These are phyloP conservation scores for Heliconius congener DNA, from an alignment of 1,140 invertebrate species.

Conservation along the genomic window DNA sequence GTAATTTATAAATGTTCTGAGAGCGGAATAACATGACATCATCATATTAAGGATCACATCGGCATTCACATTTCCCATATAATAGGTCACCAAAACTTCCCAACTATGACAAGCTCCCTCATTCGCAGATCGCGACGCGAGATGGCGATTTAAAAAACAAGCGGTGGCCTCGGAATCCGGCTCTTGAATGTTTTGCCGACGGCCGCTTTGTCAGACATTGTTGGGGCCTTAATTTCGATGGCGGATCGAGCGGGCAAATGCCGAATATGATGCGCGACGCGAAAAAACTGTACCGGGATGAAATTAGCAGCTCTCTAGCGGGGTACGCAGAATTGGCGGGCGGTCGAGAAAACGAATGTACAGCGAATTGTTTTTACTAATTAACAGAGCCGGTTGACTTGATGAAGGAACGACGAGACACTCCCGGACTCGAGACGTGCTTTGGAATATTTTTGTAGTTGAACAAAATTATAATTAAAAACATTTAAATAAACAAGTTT, in stretches of 20 bases:
- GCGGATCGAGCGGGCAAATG: constrained; percentile 76
- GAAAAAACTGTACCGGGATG: constrained; percentile 76
- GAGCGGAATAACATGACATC: constrained; percentile 23
- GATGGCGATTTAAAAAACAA: constrained; percentile 73
- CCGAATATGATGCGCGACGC: constrained; percentile 79
- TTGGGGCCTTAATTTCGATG: constrained; percentile 78
- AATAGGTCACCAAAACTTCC: constrained; percentile 76
- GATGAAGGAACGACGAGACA: constrained; percentile 36
- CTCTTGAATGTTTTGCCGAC: constrained; percentile 74
- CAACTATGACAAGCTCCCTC: constrained; percentile 79
- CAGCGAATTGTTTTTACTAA: constrained; percentile 78
- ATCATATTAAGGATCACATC: constrained; percentile 48
- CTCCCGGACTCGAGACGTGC: background rate
- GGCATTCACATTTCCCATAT: constrained; percentile 75
- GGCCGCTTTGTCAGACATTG: constrained; percentile 81
- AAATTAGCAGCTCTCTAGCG: constrained; percentile 80
- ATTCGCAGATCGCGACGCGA: constrained; percentile 72
- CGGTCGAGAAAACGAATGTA: constrained; percentile 77
- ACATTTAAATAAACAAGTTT: constrained; percentile 19
- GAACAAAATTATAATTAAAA: constrained; percentile 19
- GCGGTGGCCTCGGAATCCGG: constrained; percentile 72
- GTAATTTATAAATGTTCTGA: constrained; percentile 18
- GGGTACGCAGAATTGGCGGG: constrained; percentile 77
- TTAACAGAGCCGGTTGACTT: constrained; percentile 68
- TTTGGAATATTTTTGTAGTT: background rate